Evolutionary conservation across 2,888 invertebrate species (phyloP), one percentile per base, ranked within the genome.

Genomic region (Artemia sinica): DNA sequence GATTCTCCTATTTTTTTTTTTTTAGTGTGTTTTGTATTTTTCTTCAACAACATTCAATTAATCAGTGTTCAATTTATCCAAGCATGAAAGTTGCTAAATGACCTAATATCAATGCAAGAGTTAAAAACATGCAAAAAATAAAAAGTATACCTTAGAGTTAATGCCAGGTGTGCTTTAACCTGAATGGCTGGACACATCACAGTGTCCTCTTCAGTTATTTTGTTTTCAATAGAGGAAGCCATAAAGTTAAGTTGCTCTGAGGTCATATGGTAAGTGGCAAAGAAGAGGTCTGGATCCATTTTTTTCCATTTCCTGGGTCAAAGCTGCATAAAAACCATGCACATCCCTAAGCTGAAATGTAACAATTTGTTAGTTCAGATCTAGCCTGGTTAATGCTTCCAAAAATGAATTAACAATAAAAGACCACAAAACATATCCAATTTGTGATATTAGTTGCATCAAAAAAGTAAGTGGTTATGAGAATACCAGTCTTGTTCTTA

Each of bases 341-440:
- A 14, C 58, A 58, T 58, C 58, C 14, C 58, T 58, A 14, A 58
- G 58, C 58, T 58, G 14, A 58, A 58, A 58, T 14, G 58, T 18
- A 18, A 18, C 18, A 18, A 18, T 18, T 18, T 18, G 18, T 18
- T 18, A 18, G 18, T 18, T 18, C 18, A 18, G 18, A 18, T 18
- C 18, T 18, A 18, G 18, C 18, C 18, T 18, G 18, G 18, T 18
- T 18, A 18, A 18, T 18, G 1, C 18, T 18, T 18, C 18, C 18
- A 18, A 18, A 18, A 18, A 18, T 18, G 18, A 18, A 18, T 18
- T 18, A 18, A 18, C 18, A 18, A 18, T 18, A 18, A 18, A 1
- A 18, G 18, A 18, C 18, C 18, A 18, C 18, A 18, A 18, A 18
- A 18, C 18, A 18, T 18, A 1, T 18, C 18, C 18, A 18, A 18